Conservation (phyloP, 2,113 vertebrate species). For the Regulus satrapa region DNA sequence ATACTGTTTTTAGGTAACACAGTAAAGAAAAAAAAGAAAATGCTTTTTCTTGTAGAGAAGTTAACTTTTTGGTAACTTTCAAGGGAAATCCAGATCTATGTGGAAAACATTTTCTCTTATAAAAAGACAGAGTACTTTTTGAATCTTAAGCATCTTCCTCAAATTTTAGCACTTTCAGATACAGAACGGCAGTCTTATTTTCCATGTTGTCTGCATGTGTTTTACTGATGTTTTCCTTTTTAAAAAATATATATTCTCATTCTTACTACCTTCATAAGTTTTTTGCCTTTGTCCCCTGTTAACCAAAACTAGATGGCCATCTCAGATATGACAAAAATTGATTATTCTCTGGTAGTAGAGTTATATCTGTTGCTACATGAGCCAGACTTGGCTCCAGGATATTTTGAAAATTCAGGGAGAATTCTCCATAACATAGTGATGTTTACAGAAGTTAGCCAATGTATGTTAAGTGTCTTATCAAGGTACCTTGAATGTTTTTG, state of each 20-base stretch:
- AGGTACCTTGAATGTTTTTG: no score
- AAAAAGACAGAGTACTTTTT: not conserved
- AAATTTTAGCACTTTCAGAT: not conserved
- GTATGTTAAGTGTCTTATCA: no score
- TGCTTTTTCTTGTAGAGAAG: not conserved
- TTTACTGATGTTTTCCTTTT: not conserved
- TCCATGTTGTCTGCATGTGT: not conserved
- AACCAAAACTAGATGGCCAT: not conserved
- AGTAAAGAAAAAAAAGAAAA: not conserved
- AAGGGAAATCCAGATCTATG: not conserved
- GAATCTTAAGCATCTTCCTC: not conserved
- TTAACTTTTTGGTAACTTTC: not conserved
- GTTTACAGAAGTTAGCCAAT: no score
- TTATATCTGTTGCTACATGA: no score
- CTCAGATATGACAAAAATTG: not conserved
- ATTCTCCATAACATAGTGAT: no score
- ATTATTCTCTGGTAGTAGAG: not conserved
- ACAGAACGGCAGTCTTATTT: not conserved
- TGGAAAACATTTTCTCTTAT: not conserved
- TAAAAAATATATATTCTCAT: not conserved
- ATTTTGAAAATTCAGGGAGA: no score
- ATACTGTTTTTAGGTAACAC: not conserved
- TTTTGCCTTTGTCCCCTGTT: not conserved
- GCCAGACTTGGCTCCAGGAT: no score
- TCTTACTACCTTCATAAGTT: not conserved